These are phyloP conservation scores for Limnephilus rhombicus DNA, from an alignment of 2,888 invertebrate genomes.

Conservation along the genomic window DNA sequence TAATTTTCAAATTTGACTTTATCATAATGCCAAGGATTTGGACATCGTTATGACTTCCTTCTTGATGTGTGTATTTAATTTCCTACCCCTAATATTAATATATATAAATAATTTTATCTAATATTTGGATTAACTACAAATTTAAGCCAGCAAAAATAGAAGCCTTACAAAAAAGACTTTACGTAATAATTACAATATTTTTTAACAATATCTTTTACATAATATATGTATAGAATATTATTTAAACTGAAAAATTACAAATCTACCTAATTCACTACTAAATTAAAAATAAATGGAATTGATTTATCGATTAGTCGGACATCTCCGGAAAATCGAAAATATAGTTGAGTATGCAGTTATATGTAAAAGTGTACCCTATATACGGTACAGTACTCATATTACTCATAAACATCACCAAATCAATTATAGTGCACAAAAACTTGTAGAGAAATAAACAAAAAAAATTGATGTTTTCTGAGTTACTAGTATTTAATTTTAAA, in stretches of 20 bases:
- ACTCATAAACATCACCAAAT: no score
- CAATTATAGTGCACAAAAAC: no score
- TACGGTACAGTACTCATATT: no score
- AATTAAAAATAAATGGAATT: background rate
- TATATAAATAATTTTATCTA: background rate
- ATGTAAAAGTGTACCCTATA: no score
- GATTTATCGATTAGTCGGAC: background rate
- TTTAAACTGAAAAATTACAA: background rate
- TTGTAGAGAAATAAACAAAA: no score
- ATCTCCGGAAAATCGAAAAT: no score
- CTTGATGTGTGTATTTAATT: background rate
- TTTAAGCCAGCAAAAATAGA: background rate
- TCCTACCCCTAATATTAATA: background rate
- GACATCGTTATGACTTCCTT: background rate
- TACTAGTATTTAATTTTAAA: no score
- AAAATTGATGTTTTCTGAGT: no score
- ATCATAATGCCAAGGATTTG: background rate
- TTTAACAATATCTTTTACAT: background rate
- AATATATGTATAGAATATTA: background rate
- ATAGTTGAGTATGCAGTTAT: no score
- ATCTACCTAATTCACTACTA: background rate
- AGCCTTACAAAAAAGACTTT: background rate
- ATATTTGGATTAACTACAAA: background rate
- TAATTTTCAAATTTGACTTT: background rate
- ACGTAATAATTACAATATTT: background rate